Conservation (phyloP, 2,797 vertebrate species). For the Aythya fuligula region DNA sequence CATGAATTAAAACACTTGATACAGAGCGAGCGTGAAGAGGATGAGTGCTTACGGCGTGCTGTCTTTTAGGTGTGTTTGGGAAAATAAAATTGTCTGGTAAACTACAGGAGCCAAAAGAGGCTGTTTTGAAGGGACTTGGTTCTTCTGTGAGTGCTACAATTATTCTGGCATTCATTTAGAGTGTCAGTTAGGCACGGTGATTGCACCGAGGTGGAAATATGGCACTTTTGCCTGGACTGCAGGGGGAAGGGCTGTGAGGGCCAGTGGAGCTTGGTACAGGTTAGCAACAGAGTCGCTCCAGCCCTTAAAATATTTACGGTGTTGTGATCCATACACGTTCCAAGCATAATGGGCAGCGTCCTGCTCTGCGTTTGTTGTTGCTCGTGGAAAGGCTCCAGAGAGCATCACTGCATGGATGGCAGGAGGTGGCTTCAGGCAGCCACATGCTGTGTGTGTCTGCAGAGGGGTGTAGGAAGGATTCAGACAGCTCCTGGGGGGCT, state of each 20-base stretch:
- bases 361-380: neutral
- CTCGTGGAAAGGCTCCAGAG: neutral
- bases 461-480: neutral
- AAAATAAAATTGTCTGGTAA: neutral
- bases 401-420: fast-evolving
- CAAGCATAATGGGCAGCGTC: neutral
- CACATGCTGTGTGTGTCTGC: fast-evolving
- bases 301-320: conserved; percentile 30
- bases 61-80: neutral
- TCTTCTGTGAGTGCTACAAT: neutral
- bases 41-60: neutral
- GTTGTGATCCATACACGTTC: neutral
- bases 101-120: neutral
- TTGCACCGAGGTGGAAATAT: fast-evolving
- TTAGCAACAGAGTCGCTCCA: neutral
- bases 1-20: neutral
- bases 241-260: neutral
- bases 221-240: neutral
- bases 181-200: fast-evolving
- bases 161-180: neutral
- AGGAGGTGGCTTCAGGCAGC: neutral
- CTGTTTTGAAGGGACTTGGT: neutral
- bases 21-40: fast-evolving
- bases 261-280: neutral
- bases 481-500: neutral